These are phyloP conservation scores for Amaurobius ferox DNA, from an alignment of 2,888 invertebrate species.

Conservation along the genomic window DNA sequence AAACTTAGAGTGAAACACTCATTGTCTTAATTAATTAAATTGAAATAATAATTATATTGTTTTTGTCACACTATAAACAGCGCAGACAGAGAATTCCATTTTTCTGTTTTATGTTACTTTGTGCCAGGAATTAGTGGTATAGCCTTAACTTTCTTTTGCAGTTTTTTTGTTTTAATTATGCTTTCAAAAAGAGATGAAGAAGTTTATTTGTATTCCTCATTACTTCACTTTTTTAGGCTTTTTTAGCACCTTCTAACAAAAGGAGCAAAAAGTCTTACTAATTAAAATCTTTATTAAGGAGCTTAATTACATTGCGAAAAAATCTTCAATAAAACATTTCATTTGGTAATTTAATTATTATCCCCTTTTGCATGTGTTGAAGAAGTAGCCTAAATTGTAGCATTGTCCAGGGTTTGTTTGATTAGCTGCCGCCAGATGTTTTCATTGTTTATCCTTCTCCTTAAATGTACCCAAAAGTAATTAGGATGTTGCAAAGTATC, in stretches of 20 bases:
- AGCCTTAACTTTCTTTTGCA: constrained; percentile 37
- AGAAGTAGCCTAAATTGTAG: constrained; percentile 57
- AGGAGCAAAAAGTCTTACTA: constrained; percentile 51
- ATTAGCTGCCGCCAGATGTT: constrained; percentile 68
- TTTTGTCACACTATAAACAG: constrained; percentile 37
- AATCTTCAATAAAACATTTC: constrained; percentile 65
- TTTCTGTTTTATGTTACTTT: constrained; percentile 38
- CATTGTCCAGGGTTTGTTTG: constrained; percentile 69
- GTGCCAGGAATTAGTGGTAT: constrained; percentile 46
- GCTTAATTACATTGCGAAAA: constrained; percentile 58
- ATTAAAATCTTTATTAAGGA: constrained; percentile 72
- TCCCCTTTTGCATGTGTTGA: constrained; percentile 46
- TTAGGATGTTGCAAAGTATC: constrained; percentile 62
- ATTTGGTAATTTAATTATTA: constrained; percentile 70
- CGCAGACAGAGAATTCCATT: constrained; percentile 27
- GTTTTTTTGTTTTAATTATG: constrained; percentile 54
- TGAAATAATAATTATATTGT: constrained; percentile 67
- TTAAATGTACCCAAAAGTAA: constrained; percentile 66
- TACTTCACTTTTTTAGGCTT: constrained; percentile 51
- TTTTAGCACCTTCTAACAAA: constrained; percentile 20
- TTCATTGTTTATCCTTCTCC: constrained; percentile 54
- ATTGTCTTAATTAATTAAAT: constrained; percentile 70
- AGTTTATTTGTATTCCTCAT: constrained; percentile 61
- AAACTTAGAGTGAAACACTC: constrained; percentile 46
- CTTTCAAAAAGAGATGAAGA: constrained; percentile 51